A percentile compares a stretch with the other conserved stretches of the same genome.
Evolutionary conservation across 2,888 invertebrate genomes (phyloP).

Genomic region (Acleris laterana): DNA sequence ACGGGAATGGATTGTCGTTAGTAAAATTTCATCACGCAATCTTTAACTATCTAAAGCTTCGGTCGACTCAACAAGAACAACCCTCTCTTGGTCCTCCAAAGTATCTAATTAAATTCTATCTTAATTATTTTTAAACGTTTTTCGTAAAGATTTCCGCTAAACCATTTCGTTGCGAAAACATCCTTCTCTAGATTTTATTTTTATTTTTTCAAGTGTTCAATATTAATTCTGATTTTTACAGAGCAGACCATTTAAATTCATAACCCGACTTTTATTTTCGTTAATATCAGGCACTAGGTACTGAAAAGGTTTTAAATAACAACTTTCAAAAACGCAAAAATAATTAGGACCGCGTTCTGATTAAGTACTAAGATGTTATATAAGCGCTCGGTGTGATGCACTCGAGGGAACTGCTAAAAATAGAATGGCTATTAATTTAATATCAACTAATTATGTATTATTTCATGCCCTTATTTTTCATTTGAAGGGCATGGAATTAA

Average conservation of each 20-base stretch:
- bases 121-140: slow-evolving; percentile 71
- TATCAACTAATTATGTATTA: slow-evolving; percentile 40
- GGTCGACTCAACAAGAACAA: slow-evolving; percentile 35
- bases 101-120: slow-evolving; percentile 67
- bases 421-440: too few species aligned
- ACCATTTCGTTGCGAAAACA: slow-evolving; percentile 67
- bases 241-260: slow-evolving; percentile 77
- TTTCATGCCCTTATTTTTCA: slow-evolving; percentile 25
- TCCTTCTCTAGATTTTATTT: slow-evolving; percentile 70
- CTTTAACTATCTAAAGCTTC: slow-evolving; percentile 27
- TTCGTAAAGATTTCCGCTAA: slow-evolving; percentile 65
- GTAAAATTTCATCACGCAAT: slow-evolving; percentile 23
- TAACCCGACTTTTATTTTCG: slow-evolving; percentile 74
- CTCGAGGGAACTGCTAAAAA: too few species aligned
- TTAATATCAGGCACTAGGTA: slow-evolving; percentile 78
- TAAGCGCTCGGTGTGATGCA: too few species aligned
- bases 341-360: slow-evolving; percentile 47
- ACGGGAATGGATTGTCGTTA: slow-evolving; percentile 18
- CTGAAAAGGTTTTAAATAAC: slow-evolving; percentile 62
- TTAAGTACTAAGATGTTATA: too few species aligned
- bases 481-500: too few species aligned
- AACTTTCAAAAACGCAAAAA: slow-evolving; percentile 68
- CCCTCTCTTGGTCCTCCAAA: slow-evolving; percentile 45
- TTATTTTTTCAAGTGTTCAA: slow-evolving; percentile 73
- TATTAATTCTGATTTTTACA: slow-evolving; percentile 74